Evolutionary conservation across 2,888 invertebrate genomes (phyloP), one percentile per base, ranked within the genome.

Genomic region (Spodoptera picta): DNA sequence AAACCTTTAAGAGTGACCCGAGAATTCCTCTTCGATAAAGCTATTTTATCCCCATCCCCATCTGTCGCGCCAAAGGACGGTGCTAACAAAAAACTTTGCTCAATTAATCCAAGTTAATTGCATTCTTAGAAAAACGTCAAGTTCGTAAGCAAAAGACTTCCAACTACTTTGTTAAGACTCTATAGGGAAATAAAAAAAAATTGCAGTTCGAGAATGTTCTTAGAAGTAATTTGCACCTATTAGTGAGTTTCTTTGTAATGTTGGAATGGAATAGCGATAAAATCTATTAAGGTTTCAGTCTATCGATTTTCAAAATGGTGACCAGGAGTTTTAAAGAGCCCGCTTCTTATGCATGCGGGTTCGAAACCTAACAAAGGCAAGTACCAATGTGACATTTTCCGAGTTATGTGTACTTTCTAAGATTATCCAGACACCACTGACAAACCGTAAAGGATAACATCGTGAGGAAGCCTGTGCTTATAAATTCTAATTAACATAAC

Each of bases 61-160:
- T 61, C 36, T 31, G 23, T 68, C 48, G 12, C 36, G 23, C 47
- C 61, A 31, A 27, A 12, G 5, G 11, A 44, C 59, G 19, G 11
- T 19, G 14, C 63, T 45, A 63, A 75, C 72, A 69, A 62, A 69
- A 71, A 75, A 70, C 77, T 77, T 75, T 6, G 45, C 69, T 45
- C 79, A 76, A 73, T 77, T 75, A 69, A 75, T 79, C 69, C 62
- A 64, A 73, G 60, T 69, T 66, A 63, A 77, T 79, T 79, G 73
- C 79, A 65, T 63, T 73, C 56, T 60, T 61, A 51, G 50, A 54
- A 63, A 65, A 58, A 69, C 5, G 31, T 19, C 19, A 49, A 68
- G 23, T 60, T 48, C 46, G 45, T 50, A 60, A 71, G 67, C 58
- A 53, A 60, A 70, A 74, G 62, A 73, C 49, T 74, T 73, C 58